Evolutionary conservation across 2,888 invertebrate species (phyloP), one percentile per base, ranked within the genome.

Genomic region (Temnothorax ravouxi): DNA sequence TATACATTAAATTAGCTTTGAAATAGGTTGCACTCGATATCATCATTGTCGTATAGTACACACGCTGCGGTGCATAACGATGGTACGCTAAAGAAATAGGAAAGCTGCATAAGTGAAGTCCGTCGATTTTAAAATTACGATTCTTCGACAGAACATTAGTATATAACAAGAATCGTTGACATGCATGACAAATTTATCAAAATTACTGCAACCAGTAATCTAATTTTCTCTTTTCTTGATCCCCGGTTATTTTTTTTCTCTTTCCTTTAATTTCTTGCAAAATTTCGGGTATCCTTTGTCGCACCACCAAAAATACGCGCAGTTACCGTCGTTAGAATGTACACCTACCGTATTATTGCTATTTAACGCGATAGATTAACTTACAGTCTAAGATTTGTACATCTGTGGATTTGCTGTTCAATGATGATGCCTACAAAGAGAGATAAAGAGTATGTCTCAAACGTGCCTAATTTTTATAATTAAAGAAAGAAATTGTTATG

Each of bases 331-430:
- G 69, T 84, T 86, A 85, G 84, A 92, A 92, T 91, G 89, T 93
- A 93, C 92, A 93, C 88, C 88, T 93, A 93, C 87, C 83, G 64
- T 89, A 89, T 93, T 93, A 93, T 93, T 93, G 93, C 92, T 93
- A 93, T 93, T 84, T 92, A 80, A 41, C 92, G 91, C 91, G 90
- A 87, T 91, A 88, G 89, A 81, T 91, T 89, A 90, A 87, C 91
- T 92, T 92, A 92, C 86, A 83, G 15, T 82, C 91, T 93, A 92
- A 84, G 79, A 88, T 92, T 93, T 93, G 93, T 93, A 93, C 93
- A 93, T 91, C 88, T 89, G 90, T 88, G 90, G 88, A 87, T 89
- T 89, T 88, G 81, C 86, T 83, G 86, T 87, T 62, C 74, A 80
- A 86, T 83, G 74, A 88, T 83, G 72, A 88, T 84, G 80, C 74